A percentile compares a stretch with the other conserved stretches of the same genome.
These are phyloP conservation scores for Pelmatolapia mariae DNA, from an alignment of 2,113 vertebrate species.

Conservation along the genomic window DNA sequence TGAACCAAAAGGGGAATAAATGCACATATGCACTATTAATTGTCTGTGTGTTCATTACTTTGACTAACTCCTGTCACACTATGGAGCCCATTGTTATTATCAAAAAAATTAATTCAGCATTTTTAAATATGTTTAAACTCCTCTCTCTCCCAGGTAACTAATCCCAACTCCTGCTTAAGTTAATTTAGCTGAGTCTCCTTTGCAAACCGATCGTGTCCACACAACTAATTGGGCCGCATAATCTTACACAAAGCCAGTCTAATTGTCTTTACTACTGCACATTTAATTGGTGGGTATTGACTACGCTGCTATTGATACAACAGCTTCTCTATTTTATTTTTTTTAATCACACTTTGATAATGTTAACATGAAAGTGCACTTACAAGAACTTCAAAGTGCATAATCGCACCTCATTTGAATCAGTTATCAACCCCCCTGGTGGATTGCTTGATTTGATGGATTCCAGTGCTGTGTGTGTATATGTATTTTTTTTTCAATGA, in stretches of 20 bases:
- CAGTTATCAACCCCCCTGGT: constrained; percentile 54
- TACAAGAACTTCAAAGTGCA: constrained; percentile 47
- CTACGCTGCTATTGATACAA: constrained; percentile 31
- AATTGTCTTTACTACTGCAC: constrained; percentile 28
- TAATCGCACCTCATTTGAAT: constrained; percentile 61
- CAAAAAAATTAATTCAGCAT: background rate
- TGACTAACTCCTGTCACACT: background rate
- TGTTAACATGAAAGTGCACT: constrained; percentile 38
- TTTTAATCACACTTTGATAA: constrained; percentile 37
- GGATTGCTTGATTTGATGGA: constrained; percentile 56
- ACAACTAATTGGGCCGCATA: constrained; percentile 10
- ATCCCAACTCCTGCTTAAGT: background rate
- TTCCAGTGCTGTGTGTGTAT: constrained; percentile 1
- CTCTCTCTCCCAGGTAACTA: background rate
- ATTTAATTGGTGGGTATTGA: constrained; percentile 45
- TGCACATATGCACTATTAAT: background rate
- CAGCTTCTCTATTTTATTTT: constrained; percentile 18
- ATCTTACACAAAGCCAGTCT: constrained; percentile 1
- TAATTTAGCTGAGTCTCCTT: background rate
- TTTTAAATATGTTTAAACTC: background rate
- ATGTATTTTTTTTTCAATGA: background rate
- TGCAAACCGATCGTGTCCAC: background rate
- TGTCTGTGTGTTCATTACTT: background rate
- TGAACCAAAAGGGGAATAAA: background rate
- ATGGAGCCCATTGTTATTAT: background rate